Evolutionary conservation across 1,140 invertebrate species (phyloP).

Genomic region (Doryteuthis pealeii): DNA sequence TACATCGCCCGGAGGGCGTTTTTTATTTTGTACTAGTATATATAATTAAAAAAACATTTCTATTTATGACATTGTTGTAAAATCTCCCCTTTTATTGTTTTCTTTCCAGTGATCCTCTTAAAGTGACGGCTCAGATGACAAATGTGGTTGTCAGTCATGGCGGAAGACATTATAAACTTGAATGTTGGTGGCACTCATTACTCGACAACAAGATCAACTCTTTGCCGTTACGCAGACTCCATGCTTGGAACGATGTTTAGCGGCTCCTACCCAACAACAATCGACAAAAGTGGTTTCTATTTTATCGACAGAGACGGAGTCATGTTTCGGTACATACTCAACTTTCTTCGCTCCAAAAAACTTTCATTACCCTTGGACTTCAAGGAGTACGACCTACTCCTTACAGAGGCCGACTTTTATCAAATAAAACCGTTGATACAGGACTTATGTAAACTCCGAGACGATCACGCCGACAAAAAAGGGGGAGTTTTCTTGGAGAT

Average conservation of each 20-base stretch:
- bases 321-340: conserved; percentile 51
- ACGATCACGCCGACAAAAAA: conserved; percentile 17
- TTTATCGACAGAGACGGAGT: conserved; percentile 55
- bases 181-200: conserved; percentile 55
- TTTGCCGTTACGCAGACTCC: conserved; percentile 51
- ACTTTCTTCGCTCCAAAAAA: conserved; percentile 60
- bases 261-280: conserved; percentile 39
- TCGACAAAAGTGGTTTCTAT: conserved; percentile 45
- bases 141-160: conserved; percentile 12
- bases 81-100: no score
- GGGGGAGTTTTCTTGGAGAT: conserved; percentile 46
- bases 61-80: no score
- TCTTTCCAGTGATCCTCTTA: background rate
- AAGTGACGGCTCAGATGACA: background rate
- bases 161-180: conserved; percentile 32
- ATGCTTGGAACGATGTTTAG: conserved; percentile 57
- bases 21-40: no score
- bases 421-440: conserved; percentile 72
- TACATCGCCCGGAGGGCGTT: no score
- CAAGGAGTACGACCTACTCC: conserved; percentile 79
- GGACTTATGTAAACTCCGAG: conserved; percentile 68
- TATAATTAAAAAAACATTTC: no score
- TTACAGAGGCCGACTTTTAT: conserved; percentile 89
- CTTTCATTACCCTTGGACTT: conserved; percentile 86
- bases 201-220: conserved; percentile 47